phyloP scores from a whole-genome alignment of 1,140 invertebrate species.

The Macrocentrus cingulum region DNA sequence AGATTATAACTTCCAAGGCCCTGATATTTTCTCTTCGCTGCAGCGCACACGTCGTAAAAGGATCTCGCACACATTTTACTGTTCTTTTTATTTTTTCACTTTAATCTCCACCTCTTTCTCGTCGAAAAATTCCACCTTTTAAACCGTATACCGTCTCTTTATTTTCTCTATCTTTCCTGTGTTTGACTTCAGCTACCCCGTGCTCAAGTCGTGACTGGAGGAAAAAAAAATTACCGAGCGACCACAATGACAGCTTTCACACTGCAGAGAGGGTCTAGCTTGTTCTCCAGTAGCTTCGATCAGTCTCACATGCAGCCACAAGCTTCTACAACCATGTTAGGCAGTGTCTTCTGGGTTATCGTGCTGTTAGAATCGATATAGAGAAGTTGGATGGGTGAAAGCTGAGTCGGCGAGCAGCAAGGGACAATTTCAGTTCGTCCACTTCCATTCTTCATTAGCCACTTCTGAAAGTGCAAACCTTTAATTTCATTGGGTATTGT shows the following conservation, averaged over 20 bases:
- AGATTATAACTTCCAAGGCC: conserved; percentile 11
- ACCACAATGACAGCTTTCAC: conserved; percentile 10
- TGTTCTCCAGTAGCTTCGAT: conserved; percentile 3
- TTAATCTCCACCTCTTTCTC: conserved; percentile 22
- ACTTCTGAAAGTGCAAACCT: conserved; percentile 61
- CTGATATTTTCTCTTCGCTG: conserved; percentile 9
- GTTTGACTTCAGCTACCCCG: background rate
- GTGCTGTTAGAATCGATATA: conserved; percentile 75
- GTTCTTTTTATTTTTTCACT: conserved; percentile 10
- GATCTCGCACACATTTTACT: conserved; percentile 22
- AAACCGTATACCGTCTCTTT: conserved; percentile 15
- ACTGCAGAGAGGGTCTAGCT: background rate
- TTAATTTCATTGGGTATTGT: too few relatives aligned
- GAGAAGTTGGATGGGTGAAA: conserved; percentile 73
- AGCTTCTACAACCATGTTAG: conserved; percentile 81
- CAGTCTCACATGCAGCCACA: conserved; percentile 75
- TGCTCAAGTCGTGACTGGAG: background rate
- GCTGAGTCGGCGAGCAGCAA: conserved; percentile 76
- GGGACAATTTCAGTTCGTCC: conserved; percentile 64
- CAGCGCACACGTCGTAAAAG: conserved; percentile 8
- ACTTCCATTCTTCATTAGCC: conserved; percentile 46
- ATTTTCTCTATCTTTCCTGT: conserved; percentile 8
- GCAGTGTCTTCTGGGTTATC: conserved; percentile 72
- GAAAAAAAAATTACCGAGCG: background rate
- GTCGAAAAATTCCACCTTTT: conserved; percentile 18